phyloP scores from a whole-genome alignment of 1,140 invertebrate genomes.

The Ceratosolen fusciceps region DNA sequence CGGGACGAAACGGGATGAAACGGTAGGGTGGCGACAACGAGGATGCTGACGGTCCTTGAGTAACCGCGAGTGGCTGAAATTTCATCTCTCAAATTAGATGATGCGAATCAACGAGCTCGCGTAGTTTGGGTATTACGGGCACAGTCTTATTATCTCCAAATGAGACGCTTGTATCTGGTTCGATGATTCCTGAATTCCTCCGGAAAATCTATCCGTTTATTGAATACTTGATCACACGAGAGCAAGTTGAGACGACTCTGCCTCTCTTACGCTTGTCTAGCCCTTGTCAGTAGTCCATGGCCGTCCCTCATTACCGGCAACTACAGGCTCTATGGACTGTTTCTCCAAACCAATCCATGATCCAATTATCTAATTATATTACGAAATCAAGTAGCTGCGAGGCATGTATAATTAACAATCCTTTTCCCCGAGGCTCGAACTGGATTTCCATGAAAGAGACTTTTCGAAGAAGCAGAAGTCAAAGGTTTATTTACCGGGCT shows the following conservation, averaged over 20 bases:
- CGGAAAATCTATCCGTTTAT: slow-evolving; percentile 28
- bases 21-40: slow-evolving; percentile 16
- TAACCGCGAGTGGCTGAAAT: slow-evolving; percentile 51
- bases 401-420: too few species aligned
- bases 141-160: slow-evolving; percentile 5
- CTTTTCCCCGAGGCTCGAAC: too few species aligned
- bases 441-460: too few species aligned
- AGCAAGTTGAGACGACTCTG: not conserved
- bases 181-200: not conserved
- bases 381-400: not conserved
- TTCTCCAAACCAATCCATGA: not conserved
- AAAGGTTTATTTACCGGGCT: not conserved
- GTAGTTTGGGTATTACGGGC: slow-evolving; percentile 18
- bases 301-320: not conserved
- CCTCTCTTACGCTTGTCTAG: not conserved
- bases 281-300: not conserved
- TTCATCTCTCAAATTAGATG: slow-evolving; percentile 54
- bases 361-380: not conserved
- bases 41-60: slow-evolving; percentile 30
- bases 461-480: too few species aligned
- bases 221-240: slow-evolving; percentile 32
- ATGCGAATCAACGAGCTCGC: slow-evolving; percentile 22
- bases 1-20: slow-evolving; percentile 20
- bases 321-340: not conserved
- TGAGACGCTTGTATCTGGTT: slow-evolving; percentile 26